Percentiles rank a stretch among this genome's conserved stretches.
Evolutionary conservation across 2,888 invertebrate species (phyloP).

Genomic region (Enchytraeus crypticus): DNA sequence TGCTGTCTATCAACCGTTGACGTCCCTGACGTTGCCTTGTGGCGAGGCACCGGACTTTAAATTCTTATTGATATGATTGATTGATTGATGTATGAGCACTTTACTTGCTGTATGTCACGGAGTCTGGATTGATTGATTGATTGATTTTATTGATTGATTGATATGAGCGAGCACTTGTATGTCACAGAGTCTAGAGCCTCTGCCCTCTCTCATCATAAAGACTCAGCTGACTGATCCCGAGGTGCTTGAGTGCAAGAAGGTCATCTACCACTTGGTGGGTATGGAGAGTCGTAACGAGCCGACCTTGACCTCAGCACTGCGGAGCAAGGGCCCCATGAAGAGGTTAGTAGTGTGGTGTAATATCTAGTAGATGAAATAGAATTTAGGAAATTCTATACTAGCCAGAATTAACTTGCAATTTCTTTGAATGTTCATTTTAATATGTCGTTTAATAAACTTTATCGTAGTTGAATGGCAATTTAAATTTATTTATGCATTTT

Average conservation of each 20-base stretch:
- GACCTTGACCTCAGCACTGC: slow-evolving; percentile 1
- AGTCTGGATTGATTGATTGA: too few relatives aligned
- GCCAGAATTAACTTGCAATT: background rate
- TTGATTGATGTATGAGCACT: too few relatives aligned
- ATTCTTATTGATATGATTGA: too few relatives aligned
- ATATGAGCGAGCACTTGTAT: too few relatives aligned
- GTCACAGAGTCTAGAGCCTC: slow-evolving; percentile 64
- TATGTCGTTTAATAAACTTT: too few relatives aligned
- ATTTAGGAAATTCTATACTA: background rate
- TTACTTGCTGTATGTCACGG: too few relatives aligned
- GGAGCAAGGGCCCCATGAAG: slow-evolving; percentile 6
- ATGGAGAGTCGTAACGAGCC: slow-evolving; percentile 76
- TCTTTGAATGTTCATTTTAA: background rate
- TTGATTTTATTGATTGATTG: too few relatives aligned
- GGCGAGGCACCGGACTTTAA: too few relatives aligned
- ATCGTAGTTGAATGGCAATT: too few relatives aligned
- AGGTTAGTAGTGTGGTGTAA: background rate
- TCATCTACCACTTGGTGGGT: slow-evolving; percentile 69
- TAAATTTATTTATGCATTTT: background rate
- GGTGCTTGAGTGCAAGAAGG: slow-evolving; percentile 73
- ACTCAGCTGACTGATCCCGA: slow-evolving; percentile 77
- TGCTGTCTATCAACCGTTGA: too few relatives aligned
- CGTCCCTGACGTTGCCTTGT: too few relatives aligned
- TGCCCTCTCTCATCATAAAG: slow-evolving; percentile 70
- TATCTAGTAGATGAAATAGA: background rate